Percentiles rank a stretch among this genome's conserved stretches.
phyloP scores from a whole-genome alignment of 2,113 vertebrate species.

The Hippopotamus amphibius region DNA sequence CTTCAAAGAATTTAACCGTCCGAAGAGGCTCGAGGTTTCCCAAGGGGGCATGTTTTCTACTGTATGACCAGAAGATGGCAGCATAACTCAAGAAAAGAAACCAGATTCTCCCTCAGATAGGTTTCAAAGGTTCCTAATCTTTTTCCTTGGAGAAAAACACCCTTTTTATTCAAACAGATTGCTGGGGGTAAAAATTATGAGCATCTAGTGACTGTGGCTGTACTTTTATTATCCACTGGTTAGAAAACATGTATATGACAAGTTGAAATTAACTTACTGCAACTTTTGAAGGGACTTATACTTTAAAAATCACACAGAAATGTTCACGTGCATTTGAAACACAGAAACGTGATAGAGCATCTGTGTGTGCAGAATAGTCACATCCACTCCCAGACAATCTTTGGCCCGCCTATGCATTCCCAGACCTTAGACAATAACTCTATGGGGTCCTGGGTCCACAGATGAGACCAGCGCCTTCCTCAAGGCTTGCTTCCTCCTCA shows the following conservation, averaged over 20 bases:
- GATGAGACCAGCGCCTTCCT: neutral
- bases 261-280: neutral
- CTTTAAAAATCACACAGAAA: neutral
- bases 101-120: neutral
- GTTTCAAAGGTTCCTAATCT: neutral
- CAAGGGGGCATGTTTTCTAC: neutral
- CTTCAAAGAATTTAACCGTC: too few relatives aligned
- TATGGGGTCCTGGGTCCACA: neutral
- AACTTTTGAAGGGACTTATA: neutral
- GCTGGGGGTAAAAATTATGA: neutral
- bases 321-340: neutral
- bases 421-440: neutral
- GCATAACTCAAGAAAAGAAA: conserved; percentile 69
- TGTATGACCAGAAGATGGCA: conserved; percentile 83
- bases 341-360: neutral
- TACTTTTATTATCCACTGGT: neutral
- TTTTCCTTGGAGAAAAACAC: neutral
- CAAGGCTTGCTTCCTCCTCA: neutral
- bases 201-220: neutral
- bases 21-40: neutral
- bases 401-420: neutral
- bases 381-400: neutral
- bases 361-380: neutral
- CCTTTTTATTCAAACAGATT: neutral
- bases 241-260: neutral